phyloP scores from a whole-genome alignment of 2,113 vertebrate species.

The Psittacus erithacus region DNA sequence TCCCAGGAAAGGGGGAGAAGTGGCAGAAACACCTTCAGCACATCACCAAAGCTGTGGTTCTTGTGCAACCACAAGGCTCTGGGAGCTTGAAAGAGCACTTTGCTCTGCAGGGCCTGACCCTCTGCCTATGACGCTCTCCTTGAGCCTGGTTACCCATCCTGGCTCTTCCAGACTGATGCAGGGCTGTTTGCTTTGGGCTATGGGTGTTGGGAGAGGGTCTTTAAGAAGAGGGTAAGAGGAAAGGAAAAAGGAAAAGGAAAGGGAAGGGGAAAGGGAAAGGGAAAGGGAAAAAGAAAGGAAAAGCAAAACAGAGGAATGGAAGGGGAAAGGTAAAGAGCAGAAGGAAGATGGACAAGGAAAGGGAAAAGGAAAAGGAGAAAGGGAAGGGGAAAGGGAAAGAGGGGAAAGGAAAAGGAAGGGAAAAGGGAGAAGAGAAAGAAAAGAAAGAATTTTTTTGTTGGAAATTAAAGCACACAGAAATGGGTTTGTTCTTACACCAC shows the following conservation, averaged over 20 bases:
- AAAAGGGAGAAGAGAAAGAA: neutral
- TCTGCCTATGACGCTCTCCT: neutral
- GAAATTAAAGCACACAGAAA: neutral
- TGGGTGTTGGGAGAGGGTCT: neutral
- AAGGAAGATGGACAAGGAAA: neutral
- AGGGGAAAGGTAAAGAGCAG: neutral
- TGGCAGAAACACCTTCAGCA: neutral
- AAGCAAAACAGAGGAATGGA: neutral
- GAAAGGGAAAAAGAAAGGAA: too few species aligned
- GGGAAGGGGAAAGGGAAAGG: neutral
- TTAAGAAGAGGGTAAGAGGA: neutral
- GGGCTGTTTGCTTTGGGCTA: neutral
- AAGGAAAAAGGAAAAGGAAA: too few species aligned
- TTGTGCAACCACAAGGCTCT: neutral
- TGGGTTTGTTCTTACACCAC: neutral
- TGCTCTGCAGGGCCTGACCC: neutral
- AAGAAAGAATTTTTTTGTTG: neutral
- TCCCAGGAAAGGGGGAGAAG: neutral
- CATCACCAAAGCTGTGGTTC: neutral
- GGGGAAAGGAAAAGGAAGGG: too few species aligned
- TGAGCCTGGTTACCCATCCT: neutral
- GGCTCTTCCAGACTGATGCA: too few species aligned
- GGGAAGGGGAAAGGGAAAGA: neutral
- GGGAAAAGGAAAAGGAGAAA: neutral
- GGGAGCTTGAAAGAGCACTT: neutral